A percentile compares a stretch with the other conserved stretches of the same genome.
Evolutionary conservation across 2,888 invertebrate species (phyloP).

Genomic region (Cataglyphis livida): DNA sequence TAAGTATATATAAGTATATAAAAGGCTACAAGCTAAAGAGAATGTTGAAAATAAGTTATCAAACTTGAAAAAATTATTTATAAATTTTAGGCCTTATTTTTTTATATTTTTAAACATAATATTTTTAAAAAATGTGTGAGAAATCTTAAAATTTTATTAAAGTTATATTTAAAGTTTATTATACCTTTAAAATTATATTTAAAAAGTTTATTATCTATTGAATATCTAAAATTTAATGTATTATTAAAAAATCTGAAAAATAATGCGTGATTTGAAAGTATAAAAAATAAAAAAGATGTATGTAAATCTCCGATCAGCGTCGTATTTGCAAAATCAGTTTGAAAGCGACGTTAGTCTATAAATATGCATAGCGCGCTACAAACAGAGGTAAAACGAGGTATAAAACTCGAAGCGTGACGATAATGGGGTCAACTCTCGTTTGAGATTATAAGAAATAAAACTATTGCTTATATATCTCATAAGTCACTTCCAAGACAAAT

Average conservation of each 20-base stretch:
- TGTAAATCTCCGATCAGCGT: conserved; percentile 80
- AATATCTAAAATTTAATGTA: too few relatives aligned
- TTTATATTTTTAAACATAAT: too few relatives aligned
- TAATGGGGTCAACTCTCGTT: conserved; percentile 77
- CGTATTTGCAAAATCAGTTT: conserved; percentile 83
- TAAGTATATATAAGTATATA: too few relatives aligned
- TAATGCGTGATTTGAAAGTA: conserved; percentile 74
- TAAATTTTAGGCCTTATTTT: too few relatives aligned
- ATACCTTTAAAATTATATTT: too few relatives aligned
- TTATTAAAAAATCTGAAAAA: background rate
- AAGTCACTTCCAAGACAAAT: conserved; percentile 29
- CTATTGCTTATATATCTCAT: conserved; percentile 64
- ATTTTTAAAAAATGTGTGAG: too few relatives aligned
- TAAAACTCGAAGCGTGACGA: conserved; percentile 79
- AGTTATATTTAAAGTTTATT: too few relatives aligned
- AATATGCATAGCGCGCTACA: conserved; percentile 80
- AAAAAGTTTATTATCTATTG: too few relatives aligned
- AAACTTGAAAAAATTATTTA: background rate
- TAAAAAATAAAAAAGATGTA: conserved; percentile 74
- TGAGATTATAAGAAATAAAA: conserved; percentile 77
- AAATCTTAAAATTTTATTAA: too few relatives aligned
- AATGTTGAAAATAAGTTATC: background rate
- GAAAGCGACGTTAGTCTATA: conserved; percentile 84
- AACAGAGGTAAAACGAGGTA: conserved; percentile 54
- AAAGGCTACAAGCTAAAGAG: background rate